phyloP scores from a whole-genome alignment of 2,113 vertebrate species.

The Catagonus wagneri region DNA sequence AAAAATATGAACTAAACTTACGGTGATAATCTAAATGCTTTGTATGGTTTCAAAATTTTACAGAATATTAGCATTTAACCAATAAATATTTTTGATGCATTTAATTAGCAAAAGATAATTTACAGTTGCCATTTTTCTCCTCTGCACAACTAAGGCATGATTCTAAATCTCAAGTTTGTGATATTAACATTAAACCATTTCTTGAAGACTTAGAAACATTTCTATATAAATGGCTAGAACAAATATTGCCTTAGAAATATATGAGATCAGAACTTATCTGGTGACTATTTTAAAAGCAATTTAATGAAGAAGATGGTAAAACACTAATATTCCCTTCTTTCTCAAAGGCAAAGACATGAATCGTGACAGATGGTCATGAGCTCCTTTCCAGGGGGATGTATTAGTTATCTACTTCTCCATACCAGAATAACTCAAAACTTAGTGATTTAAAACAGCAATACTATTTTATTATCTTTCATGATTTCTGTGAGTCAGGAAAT shows the following conservation, averaged over 20 bases:
- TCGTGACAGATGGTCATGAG: background rate
- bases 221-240: background rate
- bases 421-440: background rate
- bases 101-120: constrained; percentile 33
- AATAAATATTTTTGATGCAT: constrained; percentile 25
- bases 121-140: background rate
- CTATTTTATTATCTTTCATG: background rate
- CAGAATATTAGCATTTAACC: constrained; percentile 27
- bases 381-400: background rate
- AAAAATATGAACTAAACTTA: constrained; percentile 44
- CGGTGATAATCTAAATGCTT: constrained; percentile 22
- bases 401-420: background rate
- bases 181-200: constrained; percentile 31
- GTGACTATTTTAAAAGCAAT: background rate
- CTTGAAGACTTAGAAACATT: constrained; percentile 29
- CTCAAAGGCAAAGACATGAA: background rate
- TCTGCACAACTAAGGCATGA: background rate
- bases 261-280: background rate
- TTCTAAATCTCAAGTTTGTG: background rate
- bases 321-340: background rate
- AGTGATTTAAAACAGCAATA: background rate
- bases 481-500: background rate
- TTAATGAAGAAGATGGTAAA: background rate
- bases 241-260: background rate
- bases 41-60: constrained; percentile 23